phyloP scores from a whole-genome alignment of 2,113 vertebrate species.

The Haplochromis burtoni region DNA sequence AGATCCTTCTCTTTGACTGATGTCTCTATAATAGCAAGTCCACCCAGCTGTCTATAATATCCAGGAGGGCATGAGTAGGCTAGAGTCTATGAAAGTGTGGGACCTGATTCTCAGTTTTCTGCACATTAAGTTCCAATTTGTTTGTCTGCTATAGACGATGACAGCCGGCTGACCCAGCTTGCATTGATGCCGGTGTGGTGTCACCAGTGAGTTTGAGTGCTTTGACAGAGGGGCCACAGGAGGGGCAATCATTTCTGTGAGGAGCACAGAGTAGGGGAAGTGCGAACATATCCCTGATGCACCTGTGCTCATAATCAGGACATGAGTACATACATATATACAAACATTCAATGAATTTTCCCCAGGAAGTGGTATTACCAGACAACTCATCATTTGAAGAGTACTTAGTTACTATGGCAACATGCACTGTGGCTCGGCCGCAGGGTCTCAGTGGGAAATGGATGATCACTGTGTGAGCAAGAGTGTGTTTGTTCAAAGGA shows the following conservation, averaged over 20 bases:
- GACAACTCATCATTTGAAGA: slow-evolving; percentile 25
- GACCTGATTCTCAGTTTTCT: slow-evolving; percentile 30
- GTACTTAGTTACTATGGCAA: slow-evolving; percentile 37
- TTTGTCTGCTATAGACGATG: slow-evolving; percentile 19
- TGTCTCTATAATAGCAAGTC: slow-evolving; percentile 24
- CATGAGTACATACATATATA: background rate
- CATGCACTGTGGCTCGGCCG: background rate
- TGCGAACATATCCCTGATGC: background rate
- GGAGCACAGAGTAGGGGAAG: background rate
- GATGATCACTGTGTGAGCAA: background rate
- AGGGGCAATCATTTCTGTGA: background rate
- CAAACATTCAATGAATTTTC: background rate
- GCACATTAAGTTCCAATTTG: slow-evolving; percentile 36
- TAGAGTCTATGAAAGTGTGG: slow-evolving; percentile 7
- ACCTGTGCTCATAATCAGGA: slow-evolving; percentile 1
- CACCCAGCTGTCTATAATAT: background rate
- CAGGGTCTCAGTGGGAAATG: background rate
- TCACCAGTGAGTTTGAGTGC: background rate
- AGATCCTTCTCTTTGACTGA: slow-evolving; percentile 7
- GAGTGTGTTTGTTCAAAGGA: background rate
- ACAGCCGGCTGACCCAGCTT: background rate
- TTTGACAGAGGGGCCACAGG: background rate
- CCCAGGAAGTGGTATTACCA: background rate
- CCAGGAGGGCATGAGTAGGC: background rate
- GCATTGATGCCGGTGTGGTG: background rate